These are phyloP conservation scores for Zosterops lateralis DNA, from an alignment of 2,113 vertebrate species.

Conservation along the genomic window DNA sequence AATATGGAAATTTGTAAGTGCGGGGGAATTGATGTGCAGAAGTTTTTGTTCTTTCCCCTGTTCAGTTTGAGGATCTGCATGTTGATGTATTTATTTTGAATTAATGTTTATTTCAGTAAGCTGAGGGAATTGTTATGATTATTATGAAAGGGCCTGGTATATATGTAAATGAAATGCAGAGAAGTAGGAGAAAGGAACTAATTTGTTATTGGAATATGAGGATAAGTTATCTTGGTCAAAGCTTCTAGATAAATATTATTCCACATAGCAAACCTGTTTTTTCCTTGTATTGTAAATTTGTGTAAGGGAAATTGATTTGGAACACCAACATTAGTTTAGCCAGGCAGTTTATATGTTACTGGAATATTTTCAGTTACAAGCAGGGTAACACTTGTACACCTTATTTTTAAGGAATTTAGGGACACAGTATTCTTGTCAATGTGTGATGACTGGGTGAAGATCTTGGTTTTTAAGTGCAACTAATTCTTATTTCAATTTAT, in stretches of 20 bases:
- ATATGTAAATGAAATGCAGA: constrained; percentile 25
- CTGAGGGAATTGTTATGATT: constrained; percentile 14
- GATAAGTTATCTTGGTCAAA: not conserved
- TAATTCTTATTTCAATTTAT: not conserved
- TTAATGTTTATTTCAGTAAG: constrained; percentile 26
- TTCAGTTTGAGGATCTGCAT: not conserved
- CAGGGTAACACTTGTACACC: not conserved
- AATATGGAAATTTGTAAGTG: not conserved
- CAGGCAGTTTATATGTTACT: not conserved
- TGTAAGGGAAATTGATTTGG: not conserved
- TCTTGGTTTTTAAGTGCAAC: not conserved
- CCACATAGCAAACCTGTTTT: not conserved
- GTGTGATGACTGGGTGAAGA: not conserved
- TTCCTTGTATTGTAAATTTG: not conserved
- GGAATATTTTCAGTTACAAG: not conserved
- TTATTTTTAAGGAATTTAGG: not conserved
- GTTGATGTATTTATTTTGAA: constrained; percentile 35
- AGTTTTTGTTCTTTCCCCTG: not conserved
- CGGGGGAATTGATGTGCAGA: not conserved
- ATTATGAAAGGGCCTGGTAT: not conserved
- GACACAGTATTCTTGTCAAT: not conserved
- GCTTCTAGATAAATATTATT: constrained; percentile 31
- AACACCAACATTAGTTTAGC: not conserved
- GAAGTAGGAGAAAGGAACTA: not conserved
- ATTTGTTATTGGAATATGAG: not conserved